A percentile compares a stretch with the other conserved stretches of the same genome.
These are phyloP conservation scores for Micronycteris hirsuta DNA, from an alignment of 2,113 vertebrate genomes.

Conservation along the genomic window DNA sequence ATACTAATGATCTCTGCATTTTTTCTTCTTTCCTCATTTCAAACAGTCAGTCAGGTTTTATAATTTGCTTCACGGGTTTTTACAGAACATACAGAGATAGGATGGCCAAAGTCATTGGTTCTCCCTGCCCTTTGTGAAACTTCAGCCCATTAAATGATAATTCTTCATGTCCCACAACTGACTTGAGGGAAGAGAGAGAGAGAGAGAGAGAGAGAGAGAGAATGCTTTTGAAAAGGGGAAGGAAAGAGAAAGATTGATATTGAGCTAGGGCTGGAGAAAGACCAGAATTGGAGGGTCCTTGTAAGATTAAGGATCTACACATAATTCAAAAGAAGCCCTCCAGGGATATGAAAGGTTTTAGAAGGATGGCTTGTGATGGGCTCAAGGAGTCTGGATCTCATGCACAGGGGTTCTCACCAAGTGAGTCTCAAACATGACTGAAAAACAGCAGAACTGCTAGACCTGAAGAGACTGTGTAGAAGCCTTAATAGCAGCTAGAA, in stretches of 20 bases:
- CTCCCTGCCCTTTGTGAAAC: not conserved
- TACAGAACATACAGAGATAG: not conserved
- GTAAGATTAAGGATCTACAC: not conserved
- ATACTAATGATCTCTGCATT: not conserved
- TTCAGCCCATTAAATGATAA: not conserved
- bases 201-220: not conserved
- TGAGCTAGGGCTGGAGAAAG: not conserved
- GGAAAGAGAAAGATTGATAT: not conserved
- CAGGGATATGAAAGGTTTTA: not conserved
- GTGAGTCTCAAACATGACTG: not conserved
- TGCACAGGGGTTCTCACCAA: not conserved
- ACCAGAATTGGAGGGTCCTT: not conserved
- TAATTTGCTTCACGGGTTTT: not conserved
- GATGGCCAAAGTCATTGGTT: not conserved
- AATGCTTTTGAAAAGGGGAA: not conserved
- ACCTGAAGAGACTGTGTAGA: not conserved
- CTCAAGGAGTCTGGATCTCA: not conserved
- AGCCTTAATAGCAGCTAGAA: slow-evolving; percentile 23
- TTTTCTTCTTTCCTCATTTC: not conserved
- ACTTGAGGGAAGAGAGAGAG: not conserved
- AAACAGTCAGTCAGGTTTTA: not conserved
- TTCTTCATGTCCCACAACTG: not conserved
- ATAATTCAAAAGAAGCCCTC: not conserved
- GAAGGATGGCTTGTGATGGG: not conserved
- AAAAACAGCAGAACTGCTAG: not conserved